Percentiles rank a stretch among this genome's conserved stretches.
phyloP scores from a whole-genome alignment of 30 jellyfish, hydroid and myxozoan genomes.

The Nemopilema nomurai region DNA sequence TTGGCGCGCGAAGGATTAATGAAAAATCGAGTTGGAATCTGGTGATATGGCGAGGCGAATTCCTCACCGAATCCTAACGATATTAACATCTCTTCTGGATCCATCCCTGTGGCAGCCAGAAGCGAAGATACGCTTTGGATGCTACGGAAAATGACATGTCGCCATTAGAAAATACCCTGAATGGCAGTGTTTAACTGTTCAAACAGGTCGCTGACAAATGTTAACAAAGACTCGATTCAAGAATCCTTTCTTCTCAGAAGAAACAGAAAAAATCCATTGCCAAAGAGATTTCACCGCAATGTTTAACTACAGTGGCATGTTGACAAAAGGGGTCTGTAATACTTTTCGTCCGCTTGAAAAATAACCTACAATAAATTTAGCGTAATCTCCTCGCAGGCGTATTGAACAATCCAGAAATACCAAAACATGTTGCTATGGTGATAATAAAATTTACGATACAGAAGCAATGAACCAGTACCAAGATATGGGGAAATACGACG shows the following conservation, averaged over 20 bases:
- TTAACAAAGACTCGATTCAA: background rate
- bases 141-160: constrained; percentile 9
- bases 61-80: constrained; percentile 61
- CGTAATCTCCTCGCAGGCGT: background rate
- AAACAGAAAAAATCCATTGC: background rate
- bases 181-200: background rate
- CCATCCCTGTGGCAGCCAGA: constrained; percentile 61
- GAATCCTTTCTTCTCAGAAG: background rate
- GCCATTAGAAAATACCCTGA: background rate
- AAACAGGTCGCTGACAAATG: background rate
- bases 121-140: constrained; percentile 51
- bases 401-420: background rate
- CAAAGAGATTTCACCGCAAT: background rate
- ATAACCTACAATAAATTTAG: background rate
- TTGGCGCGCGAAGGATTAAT: constrained; percentile 58
- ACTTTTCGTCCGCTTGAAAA: background rate
- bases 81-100: constrained; percentile 61
- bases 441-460: no score
- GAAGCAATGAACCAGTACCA: no score
- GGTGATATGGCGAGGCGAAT: constrained; percentile 23
- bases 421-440: no score
- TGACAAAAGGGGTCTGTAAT: background rate
- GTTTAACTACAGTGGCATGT: background rate
- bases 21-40: constrained; percentile 64
- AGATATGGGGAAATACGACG: no score